Evolutionary conservation across 2,113 vertebrate species (phyloP), one percentile per base, ranked within the genome.

Genomic region (Dasyurus viverrinus): DNA sequence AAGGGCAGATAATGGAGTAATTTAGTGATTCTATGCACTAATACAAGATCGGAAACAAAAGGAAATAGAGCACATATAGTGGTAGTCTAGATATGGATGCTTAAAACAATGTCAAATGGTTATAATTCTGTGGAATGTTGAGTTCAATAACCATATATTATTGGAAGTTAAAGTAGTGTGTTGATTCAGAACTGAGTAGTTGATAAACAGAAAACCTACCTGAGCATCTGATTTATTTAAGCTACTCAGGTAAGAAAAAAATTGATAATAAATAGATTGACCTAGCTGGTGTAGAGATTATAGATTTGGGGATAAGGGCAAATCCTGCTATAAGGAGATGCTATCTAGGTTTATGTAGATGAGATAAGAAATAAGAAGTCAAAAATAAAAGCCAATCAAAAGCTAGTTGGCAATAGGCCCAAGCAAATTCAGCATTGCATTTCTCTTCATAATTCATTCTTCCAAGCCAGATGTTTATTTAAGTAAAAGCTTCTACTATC

Each of bases 381-480:
- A 96, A 42, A 95, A 96, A 92, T 19, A 68, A 90, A 92, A 1
- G 89, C 53, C 50, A 2, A 54, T 2, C 94, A 90, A 91, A 76
- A 89, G 46, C 16, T 46, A 89, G 54, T 92, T 4, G 12, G 92
- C 5, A 36, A 57, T 10, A 68, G 55, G 27, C 12, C 90, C 30
- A 10, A 68, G 91, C 42, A 92, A 48, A 26, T 47, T 12, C 27
- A 47, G 54, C 36, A 54, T 54, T 54, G 42, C 30, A 48, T 92
- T 94, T 84, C 53, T 91, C 93, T 54, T 22, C 50, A 19, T 46
- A 53, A 2, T 68, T 55, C 89, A 68, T 89, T n/a, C 89, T 55
- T 84, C 52, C 89, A 4, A 90, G 12, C 27, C 10, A 57, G 16
- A 27, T 50, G 2, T 52, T 6, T 90, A 54, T 50, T 92, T 94